phyloP scores from a whole-genome alignment of 2,888 invertebrate species.

The Melanostoma mellinum region DNA sequence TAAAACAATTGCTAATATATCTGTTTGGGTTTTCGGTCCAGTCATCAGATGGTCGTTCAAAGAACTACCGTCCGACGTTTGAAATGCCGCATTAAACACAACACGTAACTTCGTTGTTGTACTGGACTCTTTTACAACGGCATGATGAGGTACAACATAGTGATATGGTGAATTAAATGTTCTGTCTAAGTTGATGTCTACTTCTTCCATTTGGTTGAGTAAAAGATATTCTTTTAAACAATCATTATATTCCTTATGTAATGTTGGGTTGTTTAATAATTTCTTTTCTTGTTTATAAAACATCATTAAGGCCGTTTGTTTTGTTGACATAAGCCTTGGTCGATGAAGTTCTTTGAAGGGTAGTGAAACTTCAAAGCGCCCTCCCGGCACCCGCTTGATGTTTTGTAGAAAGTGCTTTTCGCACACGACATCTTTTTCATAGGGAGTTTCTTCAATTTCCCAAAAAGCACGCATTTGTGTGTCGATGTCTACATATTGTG shows the following conservation, averaged over 20 bases:
- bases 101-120: conserved; percentile 24
- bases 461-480: conserved; percentile 7
- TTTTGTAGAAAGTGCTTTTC: neutral
- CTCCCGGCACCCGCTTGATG: neutral
- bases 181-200: conserved; percentile 6
- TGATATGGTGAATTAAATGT: conserved; percentile 10
- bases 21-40: neutral
- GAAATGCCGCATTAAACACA: conserved; percentile 20
- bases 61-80: neutral
- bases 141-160: conserved; percentile 1
- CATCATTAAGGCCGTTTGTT: neutral
- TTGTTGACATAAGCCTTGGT: conserved; percentile 4
- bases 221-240: conserved; percentile 15
- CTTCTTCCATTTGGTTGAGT: neutral
- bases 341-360: neutral
- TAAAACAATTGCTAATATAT: conserved; percentile 1
- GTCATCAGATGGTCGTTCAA: too few relatives aligned
- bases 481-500: conserved; percentile 3
- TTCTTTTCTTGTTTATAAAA: conserved; percentile 7
- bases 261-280: conserved; percentile 7
- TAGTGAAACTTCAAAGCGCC: too few relatives aligned
- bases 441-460: neutral
- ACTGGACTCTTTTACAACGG: conserved; percentile 17
- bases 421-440: conserved; percentile 9
- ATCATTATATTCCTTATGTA: conserved; percentile 5